phyloP scores from a whole-genome alignment of 2,888 invertebrate species.

The Pachycephus smyrnensis region DNA sequence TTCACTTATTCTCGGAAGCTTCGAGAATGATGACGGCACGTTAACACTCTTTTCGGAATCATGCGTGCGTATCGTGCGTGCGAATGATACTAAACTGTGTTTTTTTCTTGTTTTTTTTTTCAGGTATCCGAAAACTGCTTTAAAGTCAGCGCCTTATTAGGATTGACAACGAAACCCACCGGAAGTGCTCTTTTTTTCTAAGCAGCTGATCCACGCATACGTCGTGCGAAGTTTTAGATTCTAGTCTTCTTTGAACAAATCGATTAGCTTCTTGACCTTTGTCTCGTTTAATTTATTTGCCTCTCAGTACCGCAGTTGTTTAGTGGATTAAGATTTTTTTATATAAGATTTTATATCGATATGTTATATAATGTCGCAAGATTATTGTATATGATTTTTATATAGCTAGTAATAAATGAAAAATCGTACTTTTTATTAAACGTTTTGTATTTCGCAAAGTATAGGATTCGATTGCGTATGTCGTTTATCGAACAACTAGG shows the following conservation, averaged over 20 bases:
- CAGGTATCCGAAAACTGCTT: constrained; percentile 57
- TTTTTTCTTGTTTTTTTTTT: background rate
- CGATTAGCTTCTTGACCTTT: constrained; percentile 12
- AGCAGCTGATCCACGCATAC: background rate
- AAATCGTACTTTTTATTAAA: constrained; percentile 1
- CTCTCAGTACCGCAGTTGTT: constrained; percentile 31
- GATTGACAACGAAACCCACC: constrained; percentile 38
- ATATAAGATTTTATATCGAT: constrained; percentile 46
- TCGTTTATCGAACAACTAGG: background rate
- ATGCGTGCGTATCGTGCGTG: background rate
- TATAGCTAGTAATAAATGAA: constrained; percentile 39
- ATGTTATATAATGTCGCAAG: constrained; percentile 32
- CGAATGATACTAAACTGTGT: background rate
- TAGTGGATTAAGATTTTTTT: constrained; percentile 34
- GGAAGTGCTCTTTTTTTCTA: constrained; percentile 52
- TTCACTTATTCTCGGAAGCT: background rate
- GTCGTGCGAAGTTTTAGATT: constrained; percentile 52
- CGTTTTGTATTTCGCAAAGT: background rate
- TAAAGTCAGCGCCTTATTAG: constrained; percentile 58
- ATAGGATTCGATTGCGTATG: background rate
- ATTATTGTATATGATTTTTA: constrained; percentile 34
- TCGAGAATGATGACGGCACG: background rate
- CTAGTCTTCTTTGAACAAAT: constrained; percentile 55
- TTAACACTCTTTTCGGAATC: background rate
- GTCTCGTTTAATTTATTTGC: constrained; percentile 37